These are phyloP conservation scores for Lepisosteus oculatus DNA, from an alignment of 2,113 vertebrate genomes.

Conservation along the genomic window DNA sequence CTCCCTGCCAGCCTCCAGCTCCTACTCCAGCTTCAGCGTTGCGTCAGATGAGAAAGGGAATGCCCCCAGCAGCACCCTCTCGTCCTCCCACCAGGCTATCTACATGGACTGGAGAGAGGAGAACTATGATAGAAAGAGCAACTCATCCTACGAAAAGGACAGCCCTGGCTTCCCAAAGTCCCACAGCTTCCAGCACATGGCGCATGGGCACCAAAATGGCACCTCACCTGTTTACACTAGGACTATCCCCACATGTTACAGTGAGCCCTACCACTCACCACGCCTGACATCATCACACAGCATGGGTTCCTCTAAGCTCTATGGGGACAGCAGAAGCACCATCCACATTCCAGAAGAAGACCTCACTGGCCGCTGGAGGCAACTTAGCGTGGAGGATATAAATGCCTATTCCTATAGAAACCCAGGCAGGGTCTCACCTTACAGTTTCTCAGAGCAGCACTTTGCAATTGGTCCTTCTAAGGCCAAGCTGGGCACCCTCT, in stretches of 20 bases:
- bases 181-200: slow-evolving; percentile 74
- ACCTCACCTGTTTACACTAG: slow-evolving; percentile 68
- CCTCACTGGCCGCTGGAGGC: slow-evolving; percentile 74
- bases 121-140: slow-evolving; percentile 73
- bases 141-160: slow-evolving; percentile 70
- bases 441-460: slow-evolving; percentile 81
- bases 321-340: slow-evolving; percentile 77
- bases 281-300: slow-evolving; percentile 71
- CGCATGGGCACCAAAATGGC: slow-evolving; percentile 65
- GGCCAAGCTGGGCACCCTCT: slow-evolving; percentile 75
- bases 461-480: slow-evolving; percentile 65
- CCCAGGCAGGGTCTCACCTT: slow-evolving; percentile 69
- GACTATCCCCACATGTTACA: slow-evolving; percentile 76
- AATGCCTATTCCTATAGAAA: slow-evolving; percentile 76
- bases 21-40: slow-evolving; percentile 89
- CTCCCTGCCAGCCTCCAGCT: slow-evolving; percentile 82
- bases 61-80: slow-evolving; percentile 74
- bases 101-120: slow-evolving; percentile 80
- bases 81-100: slow-evolving; percentile 83
- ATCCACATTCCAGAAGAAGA: slow-evolving; percentile 71
- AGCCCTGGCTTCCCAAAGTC: slow-evolving; percentile 72
- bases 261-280: slow-evolving; percentile 78
- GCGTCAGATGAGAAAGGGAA: slow-evolving; percentile 85
- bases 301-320: slow-evolving; percentile 65
- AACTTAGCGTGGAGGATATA: slow-evolving; percentile 85